A percentile compares a stretch with the other conserved stretches of the same genome.
Conservation (phyloP, 2,113 vertebrate species). For the Zosterops hypoxanthus region DNA sequence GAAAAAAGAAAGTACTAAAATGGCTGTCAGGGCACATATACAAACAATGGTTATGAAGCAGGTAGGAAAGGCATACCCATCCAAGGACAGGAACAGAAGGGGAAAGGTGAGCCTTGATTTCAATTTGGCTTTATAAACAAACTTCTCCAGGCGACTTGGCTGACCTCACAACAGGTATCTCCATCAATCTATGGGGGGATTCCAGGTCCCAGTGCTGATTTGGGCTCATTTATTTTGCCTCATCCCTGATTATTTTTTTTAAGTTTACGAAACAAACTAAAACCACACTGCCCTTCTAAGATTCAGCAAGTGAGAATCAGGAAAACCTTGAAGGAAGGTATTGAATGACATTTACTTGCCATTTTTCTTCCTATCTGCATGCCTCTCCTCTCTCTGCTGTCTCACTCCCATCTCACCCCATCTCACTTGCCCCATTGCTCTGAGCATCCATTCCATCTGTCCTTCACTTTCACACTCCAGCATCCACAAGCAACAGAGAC, state of each 20-base stretch:
- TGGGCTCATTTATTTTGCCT: not conserved
- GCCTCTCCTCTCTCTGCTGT: not conserved
- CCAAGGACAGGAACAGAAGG: not conserved
- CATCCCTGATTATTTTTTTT: too few species aligned
- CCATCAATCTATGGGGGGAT: rapidly evolving
- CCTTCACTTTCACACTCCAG: not conserved
- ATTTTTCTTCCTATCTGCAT: not conserved
- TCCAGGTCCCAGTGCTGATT: not conserved
- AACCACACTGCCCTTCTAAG: not conserved
- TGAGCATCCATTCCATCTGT: not conserved
- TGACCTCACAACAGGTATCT: not conserved
- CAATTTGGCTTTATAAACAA: not conserved
- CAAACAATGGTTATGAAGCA: not conserved
- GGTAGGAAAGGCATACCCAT: not conserved
- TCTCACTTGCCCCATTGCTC: not conserved
- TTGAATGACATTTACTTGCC: not conserved
- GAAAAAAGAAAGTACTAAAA: not conserved
- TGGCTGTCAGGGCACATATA: not conserved
- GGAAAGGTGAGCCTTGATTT: not conserved
- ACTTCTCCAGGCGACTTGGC: not conserved
- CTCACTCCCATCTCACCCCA: not conserved
- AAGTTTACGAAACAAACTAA: not conserved
- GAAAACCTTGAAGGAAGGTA: not conserved
- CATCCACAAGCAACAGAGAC: not conserved
- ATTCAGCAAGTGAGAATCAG: not conserved